Evolutionary conservation across 2,797 vertebrate genomes (phyloP), one percentile per base, ranked within the genome.

Genomic region (Pseudochirops cupreus): DNA sequence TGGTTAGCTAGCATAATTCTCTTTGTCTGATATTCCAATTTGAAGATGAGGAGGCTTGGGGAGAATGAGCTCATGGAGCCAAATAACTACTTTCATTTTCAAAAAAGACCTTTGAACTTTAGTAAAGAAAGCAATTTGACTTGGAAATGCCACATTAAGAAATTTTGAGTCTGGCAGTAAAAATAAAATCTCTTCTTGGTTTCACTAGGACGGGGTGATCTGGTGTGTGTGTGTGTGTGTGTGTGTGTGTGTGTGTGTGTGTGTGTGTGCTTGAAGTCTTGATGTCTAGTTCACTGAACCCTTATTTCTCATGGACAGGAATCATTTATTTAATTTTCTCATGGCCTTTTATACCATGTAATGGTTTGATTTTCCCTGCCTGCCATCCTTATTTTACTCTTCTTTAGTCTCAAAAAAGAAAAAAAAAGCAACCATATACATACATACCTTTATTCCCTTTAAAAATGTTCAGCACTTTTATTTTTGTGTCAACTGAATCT

Each of bases 401-500:
- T 95, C 74, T 94, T 28, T 59, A 93, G 26, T 95, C 96, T 97
- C 52, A 59, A 16, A 53, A 90, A 67, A 74, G 62, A 26, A 82
- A 56, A 91, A n/a, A 94, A 94, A 93, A 97, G 93, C 94, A 91
- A 93, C 59, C 97, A 93, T 57, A 46, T 50, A 46, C 21, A 46
- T 12, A 2, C 74, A 46, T 11, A 87, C 92, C 91, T 29, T 62
- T 21, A 29, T 94, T 95, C 95, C 96, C 95, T 92, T 92, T 96
- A 95, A 94, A 95, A 97, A 95, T 52, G 1, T 14, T 96, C 97
- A 97, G 94, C 4, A 3, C 94, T 96, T 98, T 74, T 96, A 94
- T 97, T 98, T 92, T 95, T 97, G 96, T 46, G 90, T 97, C 95
- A 98, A 96, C 82, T 95, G 91, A 95, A 6, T 97, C 26, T 92